Percentiles rank a stretch among this genome's conserved stretches.
Evolutionary conservation across 2,797 vertebrate species (phyloP).

Genomic region (Hapalemur alaotrensis): DNA sequence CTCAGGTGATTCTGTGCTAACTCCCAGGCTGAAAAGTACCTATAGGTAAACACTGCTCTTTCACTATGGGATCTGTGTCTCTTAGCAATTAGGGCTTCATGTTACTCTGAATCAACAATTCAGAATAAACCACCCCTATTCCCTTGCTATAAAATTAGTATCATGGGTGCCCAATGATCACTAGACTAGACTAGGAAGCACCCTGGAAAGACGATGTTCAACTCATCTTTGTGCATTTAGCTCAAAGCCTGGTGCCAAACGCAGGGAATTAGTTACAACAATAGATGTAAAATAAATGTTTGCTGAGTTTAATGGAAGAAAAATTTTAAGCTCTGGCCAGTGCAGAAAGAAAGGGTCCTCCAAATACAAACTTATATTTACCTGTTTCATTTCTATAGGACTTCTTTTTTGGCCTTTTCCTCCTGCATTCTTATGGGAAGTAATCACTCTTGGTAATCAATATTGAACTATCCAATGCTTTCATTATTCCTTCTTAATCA

Average conservation of each 20-base stretch:
- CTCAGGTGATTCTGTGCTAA: background rate
- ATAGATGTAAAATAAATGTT: background rate
- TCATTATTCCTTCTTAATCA: background rate
- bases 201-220: background rate
- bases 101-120: background rate
- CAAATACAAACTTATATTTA: background rate
- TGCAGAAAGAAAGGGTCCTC: background rate
- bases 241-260: background rate
- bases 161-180: background rate
- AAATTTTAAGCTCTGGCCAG: background rate
- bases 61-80: background rate
- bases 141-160: background rate
- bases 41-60: background rate
- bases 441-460: background rate
- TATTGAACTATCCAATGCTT: background rate
- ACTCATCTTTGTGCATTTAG: background rate
- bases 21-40: background rate
- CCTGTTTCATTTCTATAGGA: background rate
- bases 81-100: background rate
- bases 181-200: background rate
- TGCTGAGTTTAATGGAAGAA: background rate
- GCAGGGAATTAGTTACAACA: background rate
- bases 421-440: background rate
- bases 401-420: background rate
- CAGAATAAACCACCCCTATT: background rate